Base-by-base conservation (phyloP, 2,888 invertebrate genomes). In the Plagiodera versicolora region DNA sequence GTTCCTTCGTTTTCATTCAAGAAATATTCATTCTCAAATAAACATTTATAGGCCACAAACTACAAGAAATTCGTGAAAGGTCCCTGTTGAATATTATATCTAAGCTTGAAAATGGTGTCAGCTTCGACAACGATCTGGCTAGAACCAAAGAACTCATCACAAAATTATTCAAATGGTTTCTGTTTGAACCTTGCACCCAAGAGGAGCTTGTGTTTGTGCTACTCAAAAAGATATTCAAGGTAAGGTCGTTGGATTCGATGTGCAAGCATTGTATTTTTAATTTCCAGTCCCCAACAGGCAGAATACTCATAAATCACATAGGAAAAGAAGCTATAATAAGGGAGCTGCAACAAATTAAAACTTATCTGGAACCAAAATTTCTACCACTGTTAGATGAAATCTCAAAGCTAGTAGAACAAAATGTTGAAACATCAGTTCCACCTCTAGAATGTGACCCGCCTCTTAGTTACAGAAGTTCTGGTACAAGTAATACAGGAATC, bases 91-190 rank as follows among this genome's bases (percentile, higher is more conserved):
- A 77, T 58, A 75, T 81, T 16, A 65, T 83, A 65, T 84, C 86
- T 0, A 89, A 89, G 75, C 78, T 89, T n/a, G 83, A 84, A 59
- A 79, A 85, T 65, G 88, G 87, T 17, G 85, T 86, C 79, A 79
- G 83, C 56, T 80, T 86, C 53, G 84, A 87, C 57, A 86, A 86
- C 72, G 86, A 87, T 70, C 74, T 87, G 54, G 81, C 83, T 16
- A 80, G 83, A 45, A 85, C 84, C 35, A 83, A 85, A 63, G 84
- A 87, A 70, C 78, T 89, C 16, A 73, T 89, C 18, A 79, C 82
- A 52, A 83, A 84, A 63, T 77, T 89, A 20, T 78, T 89, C 49
- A 81, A 84, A 52, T 89, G 89, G 89, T 88, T 89, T 74, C 75
- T 84, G 50, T 83, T 81, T 57, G 81, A 85, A 39, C 77, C 81